Base-by-base conservation (phyloP, 2,113 vertebrate genomes). In the Leptobrachium leishanense region DNA sequence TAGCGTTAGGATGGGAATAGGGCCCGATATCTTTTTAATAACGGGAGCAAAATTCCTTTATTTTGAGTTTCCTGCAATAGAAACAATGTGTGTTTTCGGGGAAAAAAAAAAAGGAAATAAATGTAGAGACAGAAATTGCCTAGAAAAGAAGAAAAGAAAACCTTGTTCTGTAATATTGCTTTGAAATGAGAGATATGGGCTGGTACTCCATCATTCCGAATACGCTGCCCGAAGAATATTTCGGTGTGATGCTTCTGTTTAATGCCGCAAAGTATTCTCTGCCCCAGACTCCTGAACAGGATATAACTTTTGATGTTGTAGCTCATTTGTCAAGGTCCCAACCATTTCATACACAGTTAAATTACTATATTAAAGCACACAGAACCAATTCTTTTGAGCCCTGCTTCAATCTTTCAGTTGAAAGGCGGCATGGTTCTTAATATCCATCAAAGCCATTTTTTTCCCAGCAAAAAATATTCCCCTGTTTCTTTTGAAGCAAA, bases 271-370 rank as follows among this genome's bases (percentile, higher is more conserved):
- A 65, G 12, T 39, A n/a, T 79, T 67, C 55, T 55, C 54, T 3
- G 68, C 44, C 1, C 39, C 41, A 12, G 46, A 6, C 43, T 54
- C 31, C 55, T 59, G 55, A 3, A 12, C 55, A 4, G 55, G 55
- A 12, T 59, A 59, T 31, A 43, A 74, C 65, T 10, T 73, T 67
- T 50, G 50, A 79, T 44, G 63, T 63, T 67, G 70, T 11, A 2
- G 70, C 46, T 74, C 63, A 74, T 79, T 73, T 74, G 63, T 79
- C 77, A 79, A 31, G 64, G 70, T 68, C 41, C 44, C 63, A 13
- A 70, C 44, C 54, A 57, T 67, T 73, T 66, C 65, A 43, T 66
- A 57, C 59, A 41, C 50, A n/a, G 77, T 44, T 63, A 67, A 73
- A 79, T 59, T 55, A 73, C 77, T 73, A 11, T 79, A 67, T 73